These are phyloP conservation scores for Leptobrachium ailaonicum DNA, from an alignment of 2,113 vertebrate genomes.

Conservation along the genomic window DNA sequence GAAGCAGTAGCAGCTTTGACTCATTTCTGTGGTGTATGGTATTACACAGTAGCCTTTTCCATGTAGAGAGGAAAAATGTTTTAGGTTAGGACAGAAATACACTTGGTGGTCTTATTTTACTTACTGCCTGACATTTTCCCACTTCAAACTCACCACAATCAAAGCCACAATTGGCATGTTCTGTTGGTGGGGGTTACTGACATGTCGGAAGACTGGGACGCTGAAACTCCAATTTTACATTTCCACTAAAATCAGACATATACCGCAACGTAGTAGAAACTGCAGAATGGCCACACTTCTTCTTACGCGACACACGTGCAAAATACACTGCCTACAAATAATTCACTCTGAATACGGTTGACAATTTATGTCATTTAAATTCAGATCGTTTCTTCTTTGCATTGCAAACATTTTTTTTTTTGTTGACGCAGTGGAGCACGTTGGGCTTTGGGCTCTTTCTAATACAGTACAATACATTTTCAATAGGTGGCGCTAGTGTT, in stretches of 20 bases:
- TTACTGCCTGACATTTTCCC: constrained; percentile 44
- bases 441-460: no score
- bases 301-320: no score
- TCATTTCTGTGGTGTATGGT: constrained; percentile 43
- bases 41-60: constrained; percentile 44
- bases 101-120: constrained; percentile 46
- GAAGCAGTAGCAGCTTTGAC: constrained; percentile 29
- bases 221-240: background rate
- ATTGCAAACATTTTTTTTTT: no score
- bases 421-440: no score
- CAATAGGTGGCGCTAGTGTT: no score
- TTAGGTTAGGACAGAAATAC: constrained; percentile 41
- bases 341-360: no score
- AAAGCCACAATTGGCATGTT: constrained; percentile 37
- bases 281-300: background rate
- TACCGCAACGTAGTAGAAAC: background rate
- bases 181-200: constrained; percentile 26
- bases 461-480: no score
- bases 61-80: constrained; percentile 33
- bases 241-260: background rate
- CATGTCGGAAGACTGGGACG: background rate
- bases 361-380: no score
- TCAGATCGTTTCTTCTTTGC: no score
- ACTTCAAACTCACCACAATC: constrained; percentile 49
- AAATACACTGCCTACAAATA: no score